Conservation (phyloP, 2,113 vertebrate species). For the Stictonetta naevosa region DNA sequence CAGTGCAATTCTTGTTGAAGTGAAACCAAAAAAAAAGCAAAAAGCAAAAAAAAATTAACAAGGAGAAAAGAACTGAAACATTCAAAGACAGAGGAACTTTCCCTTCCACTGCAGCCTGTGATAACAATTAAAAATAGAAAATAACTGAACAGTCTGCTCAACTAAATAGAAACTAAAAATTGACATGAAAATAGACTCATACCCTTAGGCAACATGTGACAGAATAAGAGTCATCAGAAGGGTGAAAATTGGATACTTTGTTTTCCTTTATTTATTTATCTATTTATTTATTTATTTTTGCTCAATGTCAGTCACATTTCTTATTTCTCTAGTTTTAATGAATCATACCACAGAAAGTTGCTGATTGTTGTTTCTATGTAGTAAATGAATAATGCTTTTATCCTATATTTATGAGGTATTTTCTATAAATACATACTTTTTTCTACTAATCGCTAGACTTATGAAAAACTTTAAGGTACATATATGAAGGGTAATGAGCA, state of each 20-base stretch:
- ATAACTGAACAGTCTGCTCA: neutral
- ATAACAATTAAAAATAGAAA: conserved; percentile 17
- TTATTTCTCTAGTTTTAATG: neutral
- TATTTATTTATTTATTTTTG: neutral
- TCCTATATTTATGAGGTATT: neutral
- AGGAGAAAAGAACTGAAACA: neutral
- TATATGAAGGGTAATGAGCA: neutral
- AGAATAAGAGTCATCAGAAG: neutral
- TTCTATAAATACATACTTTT: neutral
- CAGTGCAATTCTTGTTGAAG: neutral
- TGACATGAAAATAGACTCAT: neutral
- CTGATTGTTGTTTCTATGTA: neutral
- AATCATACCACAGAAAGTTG: neutral
- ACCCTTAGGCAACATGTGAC: neutral
- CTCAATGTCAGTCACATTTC: neutral
- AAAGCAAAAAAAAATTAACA: neutral
- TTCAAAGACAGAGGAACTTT: neutral
- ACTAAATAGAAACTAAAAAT: conserved; percentile 3
- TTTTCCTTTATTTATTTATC: neutral
- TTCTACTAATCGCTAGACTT: neutral
- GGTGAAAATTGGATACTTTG: neutral
- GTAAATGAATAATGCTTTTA: neutral
- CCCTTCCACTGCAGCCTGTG: neutral
- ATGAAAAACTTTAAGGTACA: neutral
- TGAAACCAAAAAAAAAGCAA: neutral